Evolutionary conservation across 2,113 vertebrate species (phyloP), one percentile per base, ranked within the genome.

Genomic region (Calyptomena viridis): DNA sequence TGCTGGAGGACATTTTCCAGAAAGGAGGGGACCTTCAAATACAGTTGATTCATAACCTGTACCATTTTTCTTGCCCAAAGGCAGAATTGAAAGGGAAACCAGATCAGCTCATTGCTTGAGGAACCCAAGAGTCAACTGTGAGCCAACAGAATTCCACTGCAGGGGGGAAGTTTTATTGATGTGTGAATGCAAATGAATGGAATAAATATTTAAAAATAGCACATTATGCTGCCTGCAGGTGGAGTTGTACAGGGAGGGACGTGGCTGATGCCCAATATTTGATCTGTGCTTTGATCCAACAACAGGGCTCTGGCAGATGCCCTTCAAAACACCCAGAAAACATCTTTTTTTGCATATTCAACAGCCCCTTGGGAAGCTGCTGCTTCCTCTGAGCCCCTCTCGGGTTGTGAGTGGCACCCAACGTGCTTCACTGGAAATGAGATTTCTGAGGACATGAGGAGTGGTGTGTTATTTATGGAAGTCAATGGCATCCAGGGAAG

Each of bases 201-300:
- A 55, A 90, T n/a, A 52, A 92, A 60, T 47, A 68, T 52, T 92
- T 91, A 5, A 84, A 95, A 93, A 94, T 93, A 95, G 46, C 44
- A 13, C 68, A 4, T 49, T 16, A 3, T 53, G 24, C 20, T 82
- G 76, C 71, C 37, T 79, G 59, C 68, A 75, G 93, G 47, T 67
- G 60, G 69, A 71, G 33, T 9, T 20, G 56, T 7, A 49, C 9
- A 2, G 75, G 73, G 63, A 93, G 39, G 83, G 63, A 44, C 23
- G n/a, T 0, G 28, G 33, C 50, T 59, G 64, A 3, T 64, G 93
- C 89, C 94, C 93, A 78, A 33, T 60, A 62, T 94, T 93, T 87
- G 68, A 91, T 75, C 35, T 68, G 76, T 12, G 64, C 73, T 81
- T 44, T n/a, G 86, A 89, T 89, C 33, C 73, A 49, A 59, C 71